phyloP scores from a whole-genome alignment of 1,140 invertebrate genomes.

The Euura saliciscinereae region DNA sequence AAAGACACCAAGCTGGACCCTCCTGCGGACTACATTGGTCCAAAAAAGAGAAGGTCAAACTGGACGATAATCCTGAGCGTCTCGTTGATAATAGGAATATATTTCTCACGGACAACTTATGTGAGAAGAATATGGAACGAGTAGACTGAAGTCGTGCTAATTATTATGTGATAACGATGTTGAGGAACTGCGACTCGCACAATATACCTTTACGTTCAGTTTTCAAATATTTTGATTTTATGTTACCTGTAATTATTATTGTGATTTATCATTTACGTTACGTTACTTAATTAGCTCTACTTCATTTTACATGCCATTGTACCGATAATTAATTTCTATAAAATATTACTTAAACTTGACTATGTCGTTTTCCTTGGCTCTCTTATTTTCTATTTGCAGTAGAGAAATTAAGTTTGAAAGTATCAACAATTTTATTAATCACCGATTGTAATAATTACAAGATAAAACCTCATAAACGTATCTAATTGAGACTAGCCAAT shows the following conservation, averaged over 20 bases:
- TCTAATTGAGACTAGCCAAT: conserved; percentile 37
- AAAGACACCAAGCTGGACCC: conserved; percentile 31
- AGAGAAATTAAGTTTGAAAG: no score
- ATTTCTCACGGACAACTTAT: conserved; percentile 34
- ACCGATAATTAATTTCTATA: neutral
- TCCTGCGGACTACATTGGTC: conserved; percentile 42
- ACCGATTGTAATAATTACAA: neutral
- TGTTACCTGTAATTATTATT: neutral
- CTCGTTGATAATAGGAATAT: conserved; percentile 38
- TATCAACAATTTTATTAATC: no score
- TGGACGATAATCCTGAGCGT: conserved; percentile 40
- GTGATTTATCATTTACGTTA: neutral
- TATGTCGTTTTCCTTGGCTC: no score
- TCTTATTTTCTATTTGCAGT: no score
- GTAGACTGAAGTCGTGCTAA: neutral
- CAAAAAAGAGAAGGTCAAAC: conserved; percentile 32
- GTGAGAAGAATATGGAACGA: conserved; percentile 34
- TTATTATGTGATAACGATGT: neutral
- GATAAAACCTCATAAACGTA: neutral
- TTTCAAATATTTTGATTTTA: neutral
- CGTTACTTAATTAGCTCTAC: neutral
- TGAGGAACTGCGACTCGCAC: neutral
- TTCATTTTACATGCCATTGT: neutral
- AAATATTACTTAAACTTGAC: neutral
- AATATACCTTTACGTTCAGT: neutral